Evolutionary conservation across 23 tunicate genomes (phyloP), one percentile per base, ranked within the genome.

Genomic region (Styela clava): DNA sequence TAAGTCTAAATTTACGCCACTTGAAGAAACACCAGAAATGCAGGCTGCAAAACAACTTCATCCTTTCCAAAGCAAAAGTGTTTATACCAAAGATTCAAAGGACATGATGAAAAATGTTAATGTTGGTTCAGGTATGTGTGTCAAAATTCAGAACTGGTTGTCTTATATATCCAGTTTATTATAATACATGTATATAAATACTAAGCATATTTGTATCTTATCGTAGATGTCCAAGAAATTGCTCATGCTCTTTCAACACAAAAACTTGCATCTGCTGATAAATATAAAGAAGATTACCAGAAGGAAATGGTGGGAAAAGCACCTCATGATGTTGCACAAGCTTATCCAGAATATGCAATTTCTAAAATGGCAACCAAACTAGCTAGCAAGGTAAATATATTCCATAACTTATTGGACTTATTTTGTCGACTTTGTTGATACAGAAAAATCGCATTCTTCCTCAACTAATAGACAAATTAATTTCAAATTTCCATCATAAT

Each of bases 321-420:
- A 33, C 91, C 99, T 2, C 25, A 78, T 5, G 96, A 92, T 83
- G 77, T 79, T 44, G 84, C 85, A 3, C 83, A 84, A 2, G 82
- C 96, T 22, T 95, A 95, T 80, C 96, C 99, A 1, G 91, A 95
- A 74, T 69, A 86, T 61, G 88, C 79, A 19, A 74, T 64, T 21
- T 73, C 78, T 0, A 79, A 86, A 31, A 78, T 83, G 73, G 97
- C 86, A 24, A 27, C 84, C 16, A 91, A 74, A 52, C 88, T 84
- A 61, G 68, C 85, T 67, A 91, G 97, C 85, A 83, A 83, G 79
- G 97, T 91, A 69, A 74, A 24, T 20, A 44, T 5, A 44, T 12
- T 44, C n/a, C n/a, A 23, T 22, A 61, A 61, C 64, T 61, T 0
- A 61, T 61, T 61, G 23, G n/a, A 21, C 64, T 0, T 61, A 21